Percentiles rank a stretch among this genome's conserved stretches.
Evolutionary conservation across 1,140 invertebrate genomes (phyloP).

Genomic region (Trachymyrmex septentrionalis): DNA sequence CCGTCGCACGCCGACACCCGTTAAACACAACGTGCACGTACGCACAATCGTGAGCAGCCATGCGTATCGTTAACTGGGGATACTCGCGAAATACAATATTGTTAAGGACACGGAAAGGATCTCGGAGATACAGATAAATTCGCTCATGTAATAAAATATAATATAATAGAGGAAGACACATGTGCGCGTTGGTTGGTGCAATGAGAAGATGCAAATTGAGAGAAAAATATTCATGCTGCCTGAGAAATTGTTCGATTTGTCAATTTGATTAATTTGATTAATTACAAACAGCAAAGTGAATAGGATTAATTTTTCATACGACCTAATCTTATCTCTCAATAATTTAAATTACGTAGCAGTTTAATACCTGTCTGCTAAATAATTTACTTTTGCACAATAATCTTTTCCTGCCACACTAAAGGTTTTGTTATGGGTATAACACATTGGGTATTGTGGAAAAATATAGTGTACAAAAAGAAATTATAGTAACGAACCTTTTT

Average conservation of each 20-base stretch:
- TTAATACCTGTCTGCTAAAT: background rate
- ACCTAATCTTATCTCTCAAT: background rate
- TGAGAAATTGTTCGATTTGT: background rate
- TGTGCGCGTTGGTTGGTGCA: background rate
- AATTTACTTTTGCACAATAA: background rate
- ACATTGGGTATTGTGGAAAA: too few species aligned
- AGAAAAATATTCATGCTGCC: background rate
- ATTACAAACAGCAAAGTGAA: background rate
- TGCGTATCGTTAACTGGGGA: slow-evolving; percentile 14
- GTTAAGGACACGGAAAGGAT: slow-evolving; percentile 15
- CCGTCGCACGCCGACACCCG: slow-evolving; percentile 40
- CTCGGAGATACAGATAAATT: slow-evolving; percentile 9
- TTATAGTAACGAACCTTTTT: too few species aligned
- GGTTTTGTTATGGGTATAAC: too few species aligned
- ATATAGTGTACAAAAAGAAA: too few species aligned
- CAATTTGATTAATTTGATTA: background rate
- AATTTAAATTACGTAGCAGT: background rate
- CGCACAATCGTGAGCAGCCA: slow-evolving; percentile 2
- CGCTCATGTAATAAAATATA: slow-evolving; percentile 16
- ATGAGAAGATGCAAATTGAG: background rate
- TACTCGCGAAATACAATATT: slow-evolving; percentile 14
- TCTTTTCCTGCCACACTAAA: too few species aligned
- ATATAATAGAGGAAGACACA: background rate
- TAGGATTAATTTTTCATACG: background rate
- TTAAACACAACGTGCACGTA: slow-evolving; percentile 58